A percentile compares a stretch with the other conserved stretches of the same genome.
These are phyloP conservation scores for Gibbula magus DNA, from an alignment of 2,888 invertebrate species.

Conservation along the genomic window DNA sequence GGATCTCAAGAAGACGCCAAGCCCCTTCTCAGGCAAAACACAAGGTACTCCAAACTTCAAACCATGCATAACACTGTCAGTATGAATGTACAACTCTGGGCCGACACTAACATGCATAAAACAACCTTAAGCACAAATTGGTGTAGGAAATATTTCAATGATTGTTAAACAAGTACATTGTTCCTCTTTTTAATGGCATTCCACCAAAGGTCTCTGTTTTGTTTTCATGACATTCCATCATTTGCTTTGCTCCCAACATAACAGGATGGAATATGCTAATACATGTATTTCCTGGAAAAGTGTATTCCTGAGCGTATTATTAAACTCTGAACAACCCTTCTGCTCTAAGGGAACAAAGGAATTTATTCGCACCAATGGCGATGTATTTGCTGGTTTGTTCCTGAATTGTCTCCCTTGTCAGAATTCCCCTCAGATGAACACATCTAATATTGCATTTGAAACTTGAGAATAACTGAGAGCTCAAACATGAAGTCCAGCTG, in stretches of 20 bases:
- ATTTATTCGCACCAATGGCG: neutral
- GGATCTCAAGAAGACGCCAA: too few relatives aligned
- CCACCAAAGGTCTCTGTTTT: too few relatives aligned
- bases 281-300: neutral
- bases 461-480: neutral
- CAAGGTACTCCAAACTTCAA: neutral
- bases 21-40: too few relatives aligned
- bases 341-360: neutral
- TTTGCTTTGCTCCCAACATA: neutral
- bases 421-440: neutral
- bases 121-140: constrained; percentile 25
- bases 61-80: constrained; percentile 5
- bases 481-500: neutral
- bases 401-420: constrained; percentile 20
- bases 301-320: constrained; percentile 23
- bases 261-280: constrained; percentile 6
- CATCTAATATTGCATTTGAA: constrained; percentile 16
- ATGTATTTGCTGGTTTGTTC: neutral
- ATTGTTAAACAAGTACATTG: neutral
- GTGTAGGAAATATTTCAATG: constrained; percentile 9
- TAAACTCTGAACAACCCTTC: constrained; percentile 13
- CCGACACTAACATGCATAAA: constrained; percentile 14
- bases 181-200: too few relatives aligned
- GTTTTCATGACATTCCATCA: neutral
- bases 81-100: too few relatives aligned